These are phyloP conservation scores for Tenthredo amoena DNA, from an alignment of 2,888 invertebrate genomes.

Conservation along the genomic window DNA sequence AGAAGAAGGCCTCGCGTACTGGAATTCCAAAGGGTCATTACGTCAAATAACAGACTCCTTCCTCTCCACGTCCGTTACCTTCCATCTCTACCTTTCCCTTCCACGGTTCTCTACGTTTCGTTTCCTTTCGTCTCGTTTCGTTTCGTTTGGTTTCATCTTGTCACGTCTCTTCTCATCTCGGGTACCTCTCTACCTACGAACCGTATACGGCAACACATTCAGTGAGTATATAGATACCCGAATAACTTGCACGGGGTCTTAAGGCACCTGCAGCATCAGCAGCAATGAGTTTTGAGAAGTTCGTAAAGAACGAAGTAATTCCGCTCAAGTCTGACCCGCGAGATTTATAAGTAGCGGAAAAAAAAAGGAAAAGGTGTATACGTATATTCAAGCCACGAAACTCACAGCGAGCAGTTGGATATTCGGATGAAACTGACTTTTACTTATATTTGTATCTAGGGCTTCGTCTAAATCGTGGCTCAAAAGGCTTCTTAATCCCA, in stretches of 20 bases:
- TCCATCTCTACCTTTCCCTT: constrained; percentile 27
- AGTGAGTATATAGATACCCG: background rate
- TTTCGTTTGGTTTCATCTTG: constrained; percentile 27
- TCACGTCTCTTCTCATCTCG: constrained; percentile 35
- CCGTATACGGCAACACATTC: background rate
- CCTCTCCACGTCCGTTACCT: constrained; percentile 57
- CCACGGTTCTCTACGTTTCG: background rate
- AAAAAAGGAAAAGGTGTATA: background rate
- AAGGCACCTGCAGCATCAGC: background rate
- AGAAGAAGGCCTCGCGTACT: constrained; percentile 48
- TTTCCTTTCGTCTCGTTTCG: constrained; percentile 14
- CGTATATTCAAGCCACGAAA: background rate
- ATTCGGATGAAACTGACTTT: constrained; percentile 11
- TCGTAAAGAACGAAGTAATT: background rate
- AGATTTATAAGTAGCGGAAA: background rate
- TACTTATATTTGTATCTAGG: background rate
- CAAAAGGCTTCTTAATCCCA: constrained; percentile 3
- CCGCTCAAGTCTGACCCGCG: background rate
- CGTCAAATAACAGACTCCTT: constrained; percentile 70
- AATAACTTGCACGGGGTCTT: background rate
- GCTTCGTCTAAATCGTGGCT: constrained; percentile 7
- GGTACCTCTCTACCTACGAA: background rate
- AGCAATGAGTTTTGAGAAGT: background rate
- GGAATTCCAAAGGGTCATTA: constrained; percentile 70
- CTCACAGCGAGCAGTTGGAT: background rate